Percentiles rank a stretch among this genome's conserved stretches.
phyloP scores from a whole-genome alignment of 2,888 invertebrate genomes.

The Caradrina kadenii region DNA sequence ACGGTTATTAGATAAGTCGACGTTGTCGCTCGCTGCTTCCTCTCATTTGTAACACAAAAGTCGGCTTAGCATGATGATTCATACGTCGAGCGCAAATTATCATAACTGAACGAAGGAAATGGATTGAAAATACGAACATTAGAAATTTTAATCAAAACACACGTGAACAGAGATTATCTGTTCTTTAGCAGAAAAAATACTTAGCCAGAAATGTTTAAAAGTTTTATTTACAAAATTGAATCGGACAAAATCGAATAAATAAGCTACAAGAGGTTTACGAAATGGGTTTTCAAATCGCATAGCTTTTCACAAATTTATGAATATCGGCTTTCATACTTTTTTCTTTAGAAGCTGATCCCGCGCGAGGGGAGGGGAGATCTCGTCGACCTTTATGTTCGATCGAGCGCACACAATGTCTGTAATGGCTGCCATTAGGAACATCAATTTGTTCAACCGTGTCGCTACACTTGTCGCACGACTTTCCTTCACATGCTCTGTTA shows the following conservation, averaged over 20 bases:
- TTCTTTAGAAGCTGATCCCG: slow-evolving; percentile 76
- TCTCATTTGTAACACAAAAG: slow-evolving; percentile 65
- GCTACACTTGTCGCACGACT: slow-evolving; percentile 82
- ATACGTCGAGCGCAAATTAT: slow-evolving; percentile 67
- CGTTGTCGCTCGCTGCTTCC: slow-evolving; percentile 22
- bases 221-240: slow-evolving; percentile 66
- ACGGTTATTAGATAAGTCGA: slow-evolving; percentile 43
- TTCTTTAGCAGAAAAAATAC: slow-evolving; percentile 39
- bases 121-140: slow-evolving; percentile 67
- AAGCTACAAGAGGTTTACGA: slow-evolving; percentile 67
- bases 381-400: slow-evolving; percentile 83
- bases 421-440: slow-evolving; percentile 85
- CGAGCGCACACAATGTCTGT: slow-evolving; percentile 84
- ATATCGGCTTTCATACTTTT: slow-evolving; percentile 80
- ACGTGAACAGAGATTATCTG: slow-evolving; percentile 64
- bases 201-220: slow-evolving; percentile 56
- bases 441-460: slow-evolving; percentile 84
- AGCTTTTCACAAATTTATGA: slow-evolving; percentile 79
- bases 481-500: slow-evolving; percentile 76
- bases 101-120: slow-evolving; percentile 68
- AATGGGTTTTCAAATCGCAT: slow-evolving; percentile 74
- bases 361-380: slow-evolving; percentile 63
- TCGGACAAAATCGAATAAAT: slow-evolving; percentile 70
- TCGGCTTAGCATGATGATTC: slow-evolving; percentile 56
- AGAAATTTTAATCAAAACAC: slow-evolving; percentile 74